Percentiles rank a stretch among this genome's conserved stretches.
These are phyloP conservation scores for Trichosurus vulpecula DNA, from an alignment of 2,797 vertebrate genomes.

Conservation along the genomic window DNA sequence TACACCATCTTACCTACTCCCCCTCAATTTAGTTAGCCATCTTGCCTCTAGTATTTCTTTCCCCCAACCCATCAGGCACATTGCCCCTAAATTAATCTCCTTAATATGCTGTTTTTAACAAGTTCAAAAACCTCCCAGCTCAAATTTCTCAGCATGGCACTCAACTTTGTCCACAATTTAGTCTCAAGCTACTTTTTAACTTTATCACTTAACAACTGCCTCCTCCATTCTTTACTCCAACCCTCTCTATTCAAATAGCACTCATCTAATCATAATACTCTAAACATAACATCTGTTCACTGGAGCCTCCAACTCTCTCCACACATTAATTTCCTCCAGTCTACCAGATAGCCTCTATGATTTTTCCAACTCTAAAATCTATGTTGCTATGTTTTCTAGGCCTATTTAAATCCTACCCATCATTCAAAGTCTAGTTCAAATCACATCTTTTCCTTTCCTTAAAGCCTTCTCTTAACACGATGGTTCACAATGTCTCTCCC, in stretches of 20 bases:
- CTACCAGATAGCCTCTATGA: not conserved
- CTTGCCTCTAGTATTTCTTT: too few species aligned
- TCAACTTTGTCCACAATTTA: not conserved
- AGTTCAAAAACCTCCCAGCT: too few species aligned
- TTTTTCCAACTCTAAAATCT: not conserved
- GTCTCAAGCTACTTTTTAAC: not conserved
- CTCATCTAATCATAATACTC: not conserved
- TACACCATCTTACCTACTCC: too few species aligned
- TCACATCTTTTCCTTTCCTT: not conserved
- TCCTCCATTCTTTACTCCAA: not conserved
- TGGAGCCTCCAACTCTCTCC: not conserved
- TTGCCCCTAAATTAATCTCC: not conserved
- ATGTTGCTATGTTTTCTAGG: not conserved
- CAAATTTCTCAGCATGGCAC: not conserved
- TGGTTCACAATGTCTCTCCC: not conserved
- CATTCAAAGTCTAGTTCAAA: not conserved
- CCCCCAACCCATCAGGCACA: too few species aligned
- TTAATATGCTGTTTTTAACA: too few species aligned
- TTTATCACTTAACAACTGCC: not conserved
- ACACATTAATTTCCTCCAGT: not conserved
- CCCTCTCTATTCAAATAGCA: too few species aligned
- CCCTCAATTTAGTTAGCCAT: too few species aligned
- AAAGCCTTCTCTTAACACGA: not conserved
- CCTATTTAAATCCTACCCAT: not conserved
- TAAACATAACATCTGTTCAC: not conserved